Evolutionary conservation across 2,888 invertebrate species (phyloP).

Genomic region (Fissipunctia ypsillon): DNA sequence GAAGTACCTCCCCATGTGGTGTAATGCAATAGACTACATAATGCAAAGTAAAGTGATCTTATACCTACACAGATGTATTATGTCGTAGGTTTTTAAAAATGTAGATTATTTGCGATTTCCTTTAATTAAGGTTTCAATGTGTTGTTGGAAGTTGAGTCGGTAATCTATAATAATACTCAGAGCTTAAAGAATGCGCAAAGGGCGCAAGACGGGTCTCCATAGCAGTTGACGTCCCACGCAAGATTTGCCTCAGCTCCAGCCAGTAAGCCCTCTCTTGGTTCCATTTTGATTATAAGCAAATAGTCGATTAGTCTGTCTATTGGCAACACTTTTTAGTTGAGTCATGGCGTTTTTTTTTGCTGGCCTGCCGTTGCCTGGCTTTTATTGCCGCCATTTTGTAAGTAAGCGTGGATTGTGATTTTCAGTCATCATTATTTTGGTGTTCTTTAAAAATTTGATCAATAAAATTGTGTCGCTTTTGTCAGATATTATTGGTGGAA

Average conservation of each 20-base stretch:
- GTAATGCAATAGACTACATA: too few species aligned
- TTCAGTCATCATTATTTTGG: conserved; percentile 2
- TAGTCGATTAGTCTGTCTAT: conserved; percentile 24
- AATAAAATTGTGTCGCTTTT: conserved; percentile 17
- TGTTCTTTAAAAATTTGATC: conserved; percentile 15
- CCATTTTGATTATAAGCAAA: background rate
- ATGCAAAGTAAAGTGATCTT: too few species aligned
- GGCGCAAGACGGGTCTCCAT: background rate
- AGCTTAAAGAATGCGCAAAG: too few species aligned
- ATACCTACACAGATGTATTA: too few species aligned
- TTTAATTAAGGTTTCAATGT: too few species aligned
- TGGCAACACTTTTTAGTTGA: conserved; percentile 30
- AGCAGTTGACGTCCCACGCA: background rate
- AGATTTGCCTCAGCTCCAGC: background rate
- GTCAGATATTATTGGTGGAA: background rate
- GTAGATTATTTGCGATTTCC: too few species aligned
- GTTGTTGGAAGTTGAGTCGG: too few species aligned
- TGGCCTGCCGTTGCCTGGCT: too few species aligned
- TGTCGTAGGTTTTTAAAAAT: too few species aligned
- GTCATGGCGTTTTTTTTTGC: too few species aligned
- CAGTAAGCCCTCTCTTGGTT: background rate
- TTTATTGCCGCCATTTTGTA: conserved; percentile 68
- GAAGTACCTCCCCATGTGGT: too few species aligned
- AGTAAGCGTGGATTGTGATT: conserved; percentile 23
- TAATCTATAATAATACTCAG: too few species aligned